These are phyloP conservation scores for Tangara arthus DNA, from an alignment of 2,797 vertebrate genomes.

Conservation along the genomic window DNA sequence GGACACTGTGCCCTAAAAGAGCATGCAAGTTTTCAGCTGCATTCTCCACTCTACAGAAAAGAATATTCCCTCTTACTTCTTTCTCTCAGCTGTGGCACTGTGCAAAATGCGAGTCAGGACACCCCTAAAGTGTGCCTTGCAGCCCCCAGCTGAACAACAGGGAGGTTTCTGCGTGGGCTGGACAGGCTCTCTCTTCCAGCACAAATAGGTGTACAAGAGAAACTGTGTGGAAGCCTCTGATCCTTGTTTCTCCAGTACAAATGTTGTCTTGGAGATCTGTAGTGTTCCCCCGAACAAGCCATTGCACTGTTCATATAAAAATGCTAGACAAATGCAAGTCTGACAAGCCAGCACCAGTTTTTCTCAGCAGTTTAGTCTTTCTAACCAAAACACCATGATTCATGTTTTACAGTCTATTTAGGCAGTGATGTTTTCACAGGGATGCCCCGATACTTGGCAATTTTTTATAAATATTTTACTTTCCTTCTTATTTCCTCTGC, in stretches of 20 bases:
- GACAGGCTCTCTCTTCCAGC: background rate
- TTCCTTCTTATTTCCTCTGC: conserved; percentile 24
- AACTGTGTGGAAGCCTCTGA: background rate
- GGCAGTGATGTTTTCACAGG: background rate
- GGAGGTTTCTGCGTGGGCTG: background rate
- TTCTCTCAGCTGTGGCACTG: background rate
- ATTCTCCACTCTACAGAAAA: background rate
- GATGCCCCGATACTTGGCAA: background rate
- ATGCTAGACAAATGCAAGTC: background rate
- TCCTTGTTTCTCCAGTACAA: background rate
- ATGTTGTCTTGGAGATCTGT: background rate
- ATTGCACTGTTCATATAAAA: background rate
- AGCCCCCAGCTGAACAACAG: background rate
- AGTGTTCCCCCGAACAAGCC: background rate
- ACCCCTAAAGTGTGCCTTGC: background rate
- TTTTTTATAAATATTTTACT: conserved; percentile 39
- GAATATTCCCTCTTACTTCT: background rate
- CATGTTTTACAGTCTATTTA: background rate
- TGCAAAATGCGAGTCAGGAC: background rate
- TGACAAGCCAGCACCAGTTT: background rate
- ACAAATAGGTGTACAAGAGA: background rate
- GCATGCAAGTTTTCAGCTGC: background rate
- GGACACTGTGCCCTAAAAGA: background rate
- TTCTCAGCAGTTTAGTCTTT: background rate
- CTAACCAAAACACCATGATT: background rate